Evolutionary conservation across 92 coral and sea anemone genomes (phyloP), one percentile per base, ranked within the genome.

Genomic region (Palythoa grandis): DNA sequence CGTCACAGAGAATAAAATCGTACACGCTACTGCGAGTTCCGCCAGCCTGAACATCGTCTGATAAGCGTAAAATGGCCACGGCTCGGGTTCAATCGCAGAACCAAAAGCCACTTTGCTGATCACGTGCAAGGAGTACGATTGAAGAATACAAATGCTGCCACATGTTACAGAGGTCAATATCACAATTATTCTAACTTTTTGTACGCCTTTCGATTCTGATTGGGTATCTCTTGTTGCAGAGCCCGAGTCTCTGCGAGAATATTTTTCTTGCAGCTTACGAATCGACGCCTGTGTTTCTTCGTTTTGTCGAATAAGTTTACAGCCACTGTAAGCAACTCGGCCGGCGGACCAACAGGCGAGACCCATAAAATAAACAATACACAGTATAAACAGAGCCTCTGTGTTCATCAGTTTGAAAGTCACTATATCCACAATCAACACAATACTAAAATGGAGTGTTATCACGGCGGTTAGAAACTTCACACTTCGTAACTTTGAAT

Each of bases 21-120:
- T 80, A 35, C 85, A 66, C 52, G 85, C 85, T 16, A 80, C 24
- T 67, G 85, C 85, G 8, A 80, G 74, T 80, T 80, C 85, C 22
- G 85, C 20, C 17, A 80, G 85, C 25, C 85, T 80, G 56, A 80
- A 80, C 14, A 67, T 7, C 22, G 74, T 80, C 47, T 80, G 85
- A 80, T 65, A 66, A 2, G 58, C 85, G 35, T 80, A 80, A 70
- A 47, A 80, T 1, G 85, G 75, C 85, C 85, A 80, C 8, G 74
- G 74, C 20, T 40, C 25, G 40, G 85, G 85, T 1, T 80, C 20
- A 25, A 20, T 74, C 7, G 15, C 47, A 19, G 61, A 47, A 67
- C 72, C 74, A 17, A 48, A 5, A 15, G 60, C 11, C 73, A 68
- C 73, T 68, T 17, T n/a, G 25, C 39, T 29, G 11, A 80, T 47